Percentiles rank a stretch among this genome's conserved stretches.
These are phyloP conservation scores for Oligia latruncula DNA, from an alignment of 2,888 invertebrate species.

Conservation along the genomic window DNA sequence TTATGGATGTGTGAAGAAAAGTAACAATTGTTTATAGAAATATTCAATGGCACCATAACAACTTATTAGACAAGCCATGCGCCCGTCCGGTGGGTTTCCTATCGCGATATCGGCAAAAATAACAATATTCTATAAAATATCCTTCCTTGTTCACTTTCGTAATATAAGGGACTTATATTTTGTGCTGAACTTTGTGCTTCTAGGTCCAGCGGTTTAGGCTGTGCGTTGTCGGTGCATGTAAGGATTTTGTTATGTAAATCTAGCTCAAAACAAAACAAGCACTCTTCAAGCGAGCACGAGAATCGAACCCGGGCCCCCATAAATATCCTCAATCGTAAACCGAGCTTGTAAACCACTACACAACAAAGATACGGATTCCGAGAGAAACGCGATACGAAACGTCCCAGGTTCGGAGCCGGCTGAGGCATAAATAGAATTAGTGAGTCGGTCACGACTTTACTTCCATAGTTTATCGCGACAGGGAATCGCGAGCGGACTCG, in stretches of 20 bases:
- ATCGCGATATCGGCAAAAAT: not conserved
- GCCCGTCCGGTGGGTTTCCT: not conserved
- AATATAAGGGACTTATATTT: too few species aligned
- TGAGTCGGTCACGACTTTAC: constrained; percentile 63
- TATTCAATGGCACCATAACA: not conserved
- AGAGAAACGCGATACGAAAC: constrained; percentile 60
- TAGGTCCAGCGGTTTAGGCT: not conserved
- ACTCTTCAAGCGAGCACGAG: not conserved
- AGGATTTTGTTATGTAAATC: not conserved
- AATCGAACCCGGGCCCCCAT: constrained; percentile 10
- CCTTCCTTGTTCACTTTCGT: not conserved
- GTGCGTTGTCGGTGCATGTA: not conserved
- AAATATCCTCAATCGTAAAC: constrained; percentile 36
- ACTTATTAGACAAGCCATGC: not conserved
- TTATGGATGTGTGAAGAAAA: too few species aligned
- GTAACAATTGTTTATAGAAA: not conserved
- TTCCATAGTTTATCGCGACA: constrained; percentile 54
- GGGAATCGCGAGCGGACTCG: constrained; percentile 49
- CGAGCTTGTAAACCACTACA: constrained; percentile 32
- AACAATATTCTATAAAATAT: not conserved
- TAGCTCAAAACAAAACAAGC: constrained; percentile 12
- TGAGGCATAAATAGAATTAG: constrained; percentile 64
- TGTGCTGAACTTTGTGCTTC: not conserved
- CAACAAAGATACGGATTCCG: constrained; percentile 38
- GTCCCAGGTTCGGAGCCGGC: constrained; percentile 46